Base-by-base conservation (phyloP, 2,797 vertebrate genomes). In the Hybognathus amarus region DNA sequence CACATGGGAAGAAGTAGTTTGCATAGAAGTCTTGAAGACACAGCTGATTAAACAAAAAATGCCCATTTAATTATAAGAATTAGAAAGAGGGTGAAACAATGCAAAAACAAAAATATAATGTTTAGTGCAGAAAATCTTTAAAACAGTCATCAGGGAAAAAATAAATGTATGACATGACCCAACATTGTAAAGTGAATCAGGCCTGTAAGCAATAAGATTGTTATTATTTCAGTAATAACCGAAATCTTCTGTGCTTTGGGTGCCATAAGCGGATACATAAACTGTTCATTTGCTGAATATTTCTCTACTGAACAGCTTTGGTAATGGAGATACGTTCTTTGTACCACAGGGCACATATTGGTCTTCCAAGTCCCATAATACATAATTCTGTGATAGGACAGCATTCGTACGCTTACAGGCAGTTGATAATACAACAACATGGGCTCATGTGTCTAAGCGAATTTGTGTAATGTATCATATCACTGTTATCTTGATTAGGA, bases 401-500 rank as follows among this genome's bases (percentile, higher is more conserved):
- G 11, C 2, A 4, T 78, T 33, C 30, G 38, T 27, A 40, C 15
- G 33, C 76, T 38, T 52, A 24, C 30, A 36, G 56, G 52, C 66
- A 78, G n/a, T 38, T 5, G 52, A 40, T 66, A 64, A 52, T 73
- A 36, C 64, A 18, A 50, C 54, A 63, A 27, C 38, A 50, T 24
- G 11, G 59, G 33, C 76, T 78, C 9, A 30, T 47, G 38, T 64
- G 61, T 78, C 27, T 78, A 22, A 4, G 59, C 5, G 40, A 27
- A 47, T 17, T 47, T 78, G 42, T 77, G 40, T 6, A 42, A 18
- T 63, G 38, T 45, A 22, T 66, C 18, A 30, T 8, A 20, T 77
- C n/a, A 42, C 4, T 3, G n/a, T 63, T 77, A 75, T 75, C 73
- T 75, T 56, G 50, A 54, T 75, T 38, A n/a, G 50, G n/a, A 17